A percentile compares a stretch with the other conserved stretches of the same genome.
Conservation (phyloP, 2,113 vertebrate species). For the Maccullochella peelii region DNA sequence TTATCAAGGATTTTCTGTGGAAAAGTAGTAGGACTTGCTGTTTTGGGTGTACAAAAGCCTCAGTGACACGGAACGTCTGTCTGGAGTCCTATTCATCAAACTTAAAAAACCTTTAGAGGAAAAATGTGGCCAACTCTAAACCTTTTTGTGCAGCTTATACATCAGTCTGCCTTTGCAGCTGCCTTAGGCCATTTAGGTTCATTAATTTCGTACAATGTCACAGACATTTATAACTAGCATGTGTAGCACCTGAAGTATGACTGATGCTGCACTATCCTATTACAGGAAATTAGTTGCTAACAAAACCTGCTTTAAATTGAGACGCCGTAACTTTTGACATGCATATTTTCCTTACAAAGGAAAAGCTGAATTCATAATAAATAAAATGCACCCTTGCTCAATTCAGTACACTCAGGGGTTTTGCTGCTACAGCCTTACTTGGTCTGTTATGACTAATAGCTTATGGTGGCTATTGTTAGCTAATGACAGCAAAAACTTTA, state of each 20-base stretch:
- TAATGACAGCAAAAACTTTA: neutral
- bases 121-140: slow-evolving; percentile 34
- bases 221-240: slow-evolving; percentile 34
- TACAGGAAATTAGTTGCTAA: neutral
- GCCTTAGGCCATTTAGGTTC: slow-evolving; percentile 45
- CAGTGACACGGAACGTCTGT: slow-evolving; percentile 62
- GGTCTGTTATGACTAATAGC: neutral
- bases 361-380: neutral
- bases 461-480: neutral
- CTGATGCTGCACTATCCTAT: neutral
- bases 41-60: slow-evolving; percentile 51
- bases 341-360: too few relatives aligned
- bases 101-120: slow-evolving; percentile 34
- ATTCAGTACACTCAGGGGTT: neutral
- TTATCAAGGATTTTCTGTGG: slow-evolving; percentile 13
- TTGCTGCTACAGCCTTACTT: neutral
- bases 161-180: slow-evolving; percentile 38
- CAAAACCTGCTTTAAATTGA: neutral
- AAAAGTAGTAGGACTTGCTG: slow-evolving; percentile 12
- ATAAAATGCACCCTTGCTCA: neutral
- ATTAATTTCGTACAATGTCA: slow-evolving; percentile 38
- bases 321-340: neutral
- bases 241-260: slow-evolving; percentile 8
- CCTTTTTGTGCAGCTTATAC: slow-evolving; percentile 28
- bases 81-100: slow-evolving; percentile 54